These are phyloP conservation scores for Elachura formosa DNA, from an alignment of 2,113 vertebrate species.

Conservation along the genomic window DNA sequence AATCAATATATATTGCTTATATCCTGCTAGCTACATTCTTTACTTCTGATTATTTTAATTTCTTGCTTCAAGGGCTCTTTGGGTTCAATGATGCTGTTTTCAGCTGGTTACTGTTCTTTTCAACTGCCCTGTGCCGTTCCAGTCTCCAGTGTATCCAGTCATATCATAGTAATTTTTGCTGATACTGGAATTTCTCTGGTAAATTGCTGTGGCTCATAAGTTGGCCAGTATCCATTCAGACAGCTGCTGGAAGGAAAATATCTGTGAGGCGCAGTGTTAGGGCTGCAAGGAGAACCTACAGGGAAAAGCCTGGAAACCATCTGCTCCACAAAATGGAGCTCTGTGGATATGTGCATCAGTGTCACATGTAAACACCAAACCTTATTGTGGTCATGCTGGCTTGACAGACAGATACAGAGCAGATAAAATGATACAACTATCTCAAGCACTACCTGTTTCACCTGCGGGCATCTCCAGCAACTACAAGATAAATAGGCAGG, in stretches of 20 bases:
- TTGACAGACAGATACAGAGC: not conserved
- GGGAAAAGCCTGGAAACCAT: not conserved
- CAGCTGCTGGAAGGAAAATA: not conserved
- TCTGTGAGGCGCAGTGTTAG: not conserved
- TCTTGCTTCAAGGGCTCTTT: no score
- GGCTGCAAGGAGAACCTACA: not conserved
- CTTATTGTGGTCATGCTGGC: not conserved
- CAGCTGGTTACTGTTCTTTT: not conserved
- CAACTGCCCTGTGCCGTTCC: not conserved
- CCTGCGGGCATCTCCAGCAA: not conserved
- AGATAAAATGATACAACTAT: fast-evolving
- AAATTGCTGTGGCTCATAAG: not conserved
- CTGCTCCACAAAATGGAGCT: not conserved
- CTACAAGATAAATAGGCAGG: not conserved
- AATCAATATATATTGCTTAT: no score
- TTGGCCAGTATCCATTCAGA: constrained; percentile 5
- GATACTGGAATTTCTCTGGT: not conserved
- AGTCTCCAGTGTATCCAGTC: not conserved
- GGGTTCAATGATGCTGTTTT: not conserved
- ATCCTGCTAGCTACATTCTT: no score
- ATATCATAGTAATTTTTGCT: not conserved
- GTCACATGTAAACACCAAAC: not conserved
- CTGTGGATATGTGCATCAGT: not conserved
- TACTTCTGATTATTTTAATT: no score
- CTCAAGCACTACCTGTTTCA: not conserved